Evolutionary conservation across 2,113 vertebrate species (phyloP).

Genomic region (Brachypodius melanocephalos): DNA sequence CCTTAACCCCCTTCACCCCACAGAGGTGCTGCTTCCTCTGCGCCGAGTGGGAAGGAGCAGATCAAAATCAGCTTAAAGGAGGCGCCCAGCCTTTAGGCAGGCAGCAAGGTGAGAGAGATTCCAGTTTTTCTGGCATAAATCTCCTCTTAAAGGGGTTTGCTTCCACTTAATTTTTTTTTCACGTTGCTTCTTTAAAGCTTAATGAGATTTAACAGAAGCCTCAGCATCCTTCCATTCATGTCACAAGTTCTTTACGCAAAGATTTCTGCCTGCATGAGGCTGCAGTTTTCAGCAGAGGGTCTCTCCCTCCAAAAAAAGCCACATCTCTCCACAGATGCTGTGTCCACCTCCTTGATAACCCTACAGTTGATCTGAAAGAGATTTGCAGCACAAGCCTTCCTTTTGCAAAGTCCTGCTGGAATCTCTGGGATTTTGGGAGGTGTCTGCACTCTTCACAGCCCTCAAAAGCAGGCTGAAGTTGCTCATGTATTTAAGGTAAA

Average conservation of each 20-base stretch:
- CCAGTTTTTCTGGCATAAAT: neutral
- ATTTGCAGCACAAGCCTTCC: neutral
- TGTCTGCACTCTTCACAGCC: neutral
- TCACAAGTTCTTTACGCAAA: accelerated
- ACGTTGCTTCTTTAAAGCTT: neutral
- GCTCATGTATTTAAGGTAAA: neutral
- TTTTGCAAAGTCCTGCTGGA: neutral
- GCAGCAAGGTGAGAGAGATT: neutral
- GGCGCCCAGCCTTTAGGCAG: neutral
- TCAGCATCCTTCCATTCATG: neutral
- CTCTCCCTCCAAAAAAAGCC: neutral
- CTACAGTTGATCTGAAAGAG: neutral
- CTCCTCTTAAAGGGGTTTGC: neutral
- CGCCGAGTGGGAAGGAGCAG: neutral
- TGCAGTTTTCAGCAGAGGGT: neutral
- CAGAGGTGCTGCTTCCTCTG: neutral
- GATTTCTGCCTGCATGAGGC: neutral
- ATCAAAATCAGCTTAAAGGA: neutral
- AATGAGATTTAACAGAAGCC: neutral
- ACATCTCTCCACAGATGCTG: neutral
- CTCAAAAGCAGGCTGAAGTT: neutral
- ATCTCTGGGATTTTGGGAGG: neutral
- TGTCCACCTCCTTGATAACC: neutral
- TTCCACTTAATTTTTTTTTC: neutral
- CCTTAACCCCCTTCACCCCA: neutral